Base-by-base conservation (phyloP, 2,888 invertebrate genomes). In the Agrypnus murinus region DNA sequence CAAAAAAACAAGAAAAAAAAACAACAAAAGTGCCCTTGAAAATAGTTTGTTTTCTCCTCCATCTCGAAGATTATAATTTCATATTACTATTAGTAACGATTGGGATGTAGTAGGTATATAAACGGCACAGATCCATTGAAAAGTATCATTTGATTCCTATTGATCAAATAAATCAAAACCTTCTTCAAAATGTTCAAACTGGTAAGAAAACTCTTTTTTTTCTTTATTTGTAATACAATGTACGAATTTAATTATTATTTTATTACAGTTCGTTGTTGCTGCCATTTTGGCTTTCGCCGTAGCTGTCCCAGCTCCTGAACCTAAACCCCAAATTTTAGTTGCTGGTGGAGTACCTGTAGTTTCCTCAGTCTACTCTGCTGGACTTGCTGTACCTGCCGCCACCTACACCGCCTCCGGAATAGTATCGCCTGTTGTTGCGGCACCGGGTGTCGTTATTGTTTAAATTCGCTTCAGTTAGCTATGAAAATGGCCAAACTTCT, bases 241-340 rank as follows among this genome's bases (percentile, higher is more conserved):
- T 34, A 34, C 8, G n/a, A 34, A 7, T 36, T 36, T 36, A 10
- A 1, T 36, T 10, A 10, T 36, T 40, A 34, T 8, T 38, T 7
- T 59, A 6, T 68, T 72, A 84, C 84, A 88, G 88, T 75, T 88
- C 46, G 80, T 87, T 69, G 75, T 88, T 48, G 83, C 87, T 74
- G 85, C 86, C 62, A 75, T 87, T 15, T 60, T 87, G 80, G 86
- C 88, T 64, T 8, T 89, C 76, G 83, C 87, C 69, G 75, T 87
- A 80, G 86, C 89, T 71, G 83, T 85, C 79, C 83, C 90, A 10
- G 66, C 58, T 10, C 64, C 75, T 15, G 72, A 55, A 83, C 74
- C 65, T 7, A 46, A 55, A 31, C 53, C 65, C 15, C 43, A 43
- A 14, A 14, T 43, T 14, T 14, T 43, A 2, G 43, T 43, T 14